Base-by-base conservation (phyloP, 2,113 vertebrate species). In the Scomber japonicus region DNA sequence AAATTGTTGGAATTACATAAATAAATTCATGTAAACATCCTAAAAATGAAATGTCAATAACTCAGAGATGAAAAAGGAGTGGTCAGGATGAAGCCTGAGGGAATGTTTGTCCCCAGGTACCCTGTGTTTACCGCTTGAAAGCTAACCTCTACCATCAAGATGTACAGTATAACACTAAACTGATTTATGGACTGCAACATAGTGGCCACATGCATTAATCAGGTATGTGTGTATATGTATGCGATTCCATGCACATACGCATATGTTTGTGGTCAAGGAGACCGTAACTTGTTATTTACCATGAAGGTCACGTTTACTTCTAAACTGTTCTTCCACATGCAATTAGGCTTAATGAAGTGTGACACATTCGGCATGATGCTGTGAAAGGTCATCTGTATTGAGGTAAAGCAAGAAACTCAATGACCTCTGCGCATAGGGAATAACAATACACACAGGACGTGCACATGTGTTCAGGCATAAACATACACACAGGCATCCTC, bases 261-360 rank as follows among this genome's bases (percentile, higher is more conserved):
- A 5, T 31, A 48, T 21, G 70, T 70, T 66, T 79, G 49, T 54
- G 56, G 65, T 80, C 64, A 77, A 70, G 74, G 76, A 73, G 62
- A 64, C 50, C 13, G 46, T 61, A 57, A 60, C 49, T 40, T 71
- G 73, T 63, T 64, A 54, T 21, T 16, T 1, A 15, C 75, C 57
- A 3, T 59, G 70, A 82, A 86, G 84, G 87, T 82, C n/a, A 15
- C 72, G 71, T 61, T 46, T 62, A 16, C 64, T 17, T 64, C 66
- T 56, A 50, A 83, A 83, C 72, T 54, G 57, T 62, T 72, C 21
- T 50, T 64, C 53, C 55, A 63, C 57, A 14, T 75, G 60, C 71
- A 86, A 88, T 89, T 84, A 79, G 51, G 57, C 40, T 19, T 82
- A 78, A 91, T 66, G 62, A 85, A 72, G 83, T 80, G 84, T 81